Evolutionary conservation across 2,113 vertebrate species (phyloP), one percentile per base, ranked within the genome.

Genomic region (Stegastes partitus): DNA sequence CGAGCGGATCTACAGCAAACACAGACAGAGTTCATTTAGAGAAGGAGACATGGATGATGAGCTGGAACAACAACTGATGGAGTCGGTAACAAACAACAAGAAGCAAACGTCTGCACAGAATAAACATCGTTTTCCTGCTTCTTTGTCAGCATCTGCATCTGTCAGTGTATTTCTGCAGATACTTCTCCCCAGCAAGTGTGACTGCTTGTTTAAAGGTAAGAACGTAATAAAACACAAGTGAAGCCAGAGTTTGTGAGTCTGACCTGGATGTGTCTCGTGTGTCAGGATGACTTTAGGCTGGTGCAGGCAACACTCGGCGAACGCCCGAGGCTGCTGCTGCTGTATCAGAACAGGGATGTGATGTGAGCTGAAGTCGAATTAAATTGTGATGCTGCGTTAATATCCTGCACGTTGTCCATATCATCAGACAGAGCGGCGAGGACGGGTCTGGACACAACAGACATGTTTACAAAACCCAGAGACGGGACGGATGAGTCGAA

Each of bases 1-100:
- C 0, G 98, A 99, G 55, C 97, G 95, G 76, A 99, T 99, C 97
- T 98, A 69, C 79, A 26, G 14, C 59, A 31, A 31, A 31, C 28
- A 83, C 31, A 63, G 39, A 61, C 0, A 55, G 23, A 34, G 31
- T 37, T 18, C 21, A 45, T 39, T 23, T 47, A 45, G 16, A 14
- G 26, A 15, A 28, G 23, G 25, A 44, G 44, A 19, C 6, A 28
- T 1, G 50, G 19, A 42, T 31, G 4, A 28, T 6, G 34, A 22
- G 9, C 26, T 6, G 7, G 34, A 22, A 6, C 26, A 19, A 25
- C 11, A 47, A 42, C 22, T 12, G 3, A 28, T 15, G 23, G n/a
- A n/a, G n/a, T n/a, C 25, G 9, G n/a, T 22, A 12, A 58, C 1
- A 34, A 25, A 69, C 26, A 34, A 50, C 1, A 54, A 19, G 15